A percentile compares a stretch with the other conserved stretches of the same genome.
Evolutionary conservation across 1,140 invertebrate species (phyloP).

Genomic region (Diploscapter pachys): DNA sequence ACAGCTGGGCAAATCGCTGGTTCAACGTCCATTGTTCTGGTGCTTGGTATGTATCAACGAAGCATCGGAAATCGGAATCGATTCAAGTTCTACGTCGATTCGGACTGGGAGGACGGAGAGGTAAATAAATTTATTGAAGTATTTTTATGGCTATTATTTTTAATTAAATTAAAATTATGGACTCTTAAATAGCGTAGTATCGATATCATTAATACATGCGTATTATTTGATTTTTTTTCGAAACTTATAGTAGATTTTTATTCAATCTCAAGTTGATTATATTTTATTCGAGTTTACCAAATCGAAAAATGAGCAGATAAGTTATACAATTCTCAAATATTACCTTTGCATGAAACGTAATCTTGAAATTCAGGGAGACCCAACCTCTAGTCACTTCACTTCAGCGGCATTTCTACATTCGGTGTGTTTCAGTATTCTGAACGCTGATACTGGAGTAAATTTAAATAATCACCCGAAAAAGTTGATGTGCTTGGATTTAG

Average conservation of each 20-base stretch:
- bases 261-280: too few species aligned
- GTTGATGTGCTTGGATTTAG: background rate
- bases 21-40: conserved; percentile 10
- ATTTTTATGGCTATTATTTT: too few species aligned
- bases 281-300: too few species aligned
- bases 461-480: background rate
- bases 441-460: conserved; percentile 23
- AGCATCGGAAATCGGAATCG: background rate
- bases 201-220: too few species aligned
- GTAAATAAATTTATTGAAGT: too few species aligned
- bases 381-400: conserved; percentile 6
- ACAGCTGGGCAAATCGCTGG: background rate
- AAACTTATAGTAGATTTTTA: too few species aligned
- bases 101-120: conserved; percentile 18
- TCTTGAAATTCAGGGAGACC: background rate
- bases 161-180: too few species aligned
- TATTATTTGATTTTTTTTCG: too few species aligned
- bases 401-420: conserved; percentile 14
- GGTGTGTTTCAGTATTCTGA: conserved; percentile 20
- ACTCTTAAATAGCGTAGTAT: too few species aligned
- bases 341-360: too few species aligned
- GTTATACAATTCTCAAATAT: conserved; percentile 6
- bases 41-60: conserved; percentile 23
- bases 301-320: background rate
- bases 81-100: conserved; percentile 29